Evolutionary conservation across 1,140 invertebrate genomes (phyloP).

Genomic region (Drosophila baimaii): DNA sequence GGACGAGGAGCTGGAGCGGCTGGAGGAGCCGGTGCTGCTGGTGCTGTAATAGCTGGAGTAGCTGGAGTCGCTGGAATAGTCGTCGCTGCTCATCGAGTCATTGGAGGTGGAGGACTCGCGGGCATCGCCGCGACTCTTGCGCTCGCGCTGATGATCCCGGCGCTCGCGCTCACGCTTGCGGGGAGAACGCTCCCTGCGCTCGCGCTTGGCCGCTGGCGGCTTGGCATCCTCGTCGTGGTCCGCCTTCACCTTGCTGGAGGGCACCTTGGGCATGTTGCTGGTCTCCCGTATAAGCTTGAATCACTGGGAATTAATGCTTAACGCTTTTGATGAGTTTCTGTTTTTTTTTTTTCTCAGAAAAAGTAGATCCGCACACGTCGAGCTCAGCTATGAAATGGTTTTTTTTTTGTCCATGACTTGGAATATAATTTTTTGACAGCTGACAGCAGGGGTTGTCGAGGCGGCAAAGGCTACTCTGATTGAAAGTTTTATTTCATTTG

Average conservation of each 20-base stretch:
- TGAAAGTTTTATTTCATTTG: fast-evolving
- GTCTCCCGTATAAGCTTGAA: too few relatives aligned
- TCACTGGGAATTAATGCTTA: too few relatives aligned
- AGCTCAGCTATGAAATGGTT: neutral
- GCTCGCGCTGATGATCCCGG: too few relatives aligned
- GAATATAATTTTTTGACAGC: neutral
- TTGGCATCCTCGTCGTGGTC: neutral
- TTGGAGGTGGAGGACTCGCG: neutral
- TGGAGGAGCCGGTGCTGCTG: neutral
- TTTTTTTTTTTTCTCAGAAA: neutral
- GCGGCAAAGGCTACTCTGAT: neutral
- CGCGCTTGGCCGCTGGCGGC: neutral
- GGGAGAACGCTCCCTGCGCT: neutral
- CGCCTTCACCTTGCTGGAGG: neutral
- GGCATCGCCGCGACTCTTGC: neutral
- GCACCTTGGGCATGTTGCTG: neutral
- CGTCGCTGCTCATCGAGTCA: constrained; percentile 7
- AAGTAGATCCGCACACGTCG: neutral
- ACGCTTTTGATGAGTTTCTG: too few relatives aligned
- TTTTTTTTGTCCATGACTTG: neutral
- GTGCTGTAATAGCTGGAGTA: neutral
- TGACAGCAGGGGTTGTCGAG: neutral
- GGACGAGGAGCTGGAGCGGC: constrained; percentile 4
- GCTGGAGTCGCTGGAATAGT: constrained; percentile 1
- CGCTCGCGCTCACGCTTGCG: neutral